Evolutionary conservation across 2,797 vertebrate genomes (phyloP).

Genomic region (Sebastes miniatus): DNA sequence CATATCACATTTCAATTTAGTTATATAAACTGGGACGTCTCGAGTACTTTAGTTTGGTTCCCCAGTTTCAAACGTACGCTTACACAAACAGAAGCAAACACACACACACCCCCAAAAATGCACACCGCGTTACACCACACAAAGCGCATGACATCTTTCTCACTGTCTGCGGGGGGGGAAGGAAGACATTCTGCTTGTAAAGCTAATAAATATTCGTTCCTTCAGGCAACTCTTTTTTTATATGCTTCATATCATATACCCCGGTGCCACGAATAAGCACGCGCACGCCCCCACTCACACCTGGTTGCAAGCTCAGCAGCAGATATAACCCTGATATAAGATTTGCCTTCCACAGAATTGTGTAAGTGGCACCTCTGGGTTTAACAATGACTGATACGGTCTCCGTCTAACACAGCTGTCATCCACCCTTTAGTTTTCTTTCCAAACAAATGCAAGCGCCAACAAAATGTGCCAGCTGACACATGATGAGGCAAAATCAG

Average conservation of each 20-base stretch:
- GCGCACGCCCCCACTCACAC: slow-evolving; percentile 4
- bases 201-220: slow-evolving; percentile 69
- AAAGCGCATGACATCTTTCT: slow-evolving; percentile 38
- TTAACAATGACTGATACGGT: slow-evolving; percentile 48
- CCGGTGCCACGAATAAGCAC: slow-evolving; percentile 32
- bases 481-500: slow-evolving; percentile 5
- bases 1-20: slow-evolving; percentile 66
- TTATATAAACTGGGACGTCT: slow-evolving; percentile 59
- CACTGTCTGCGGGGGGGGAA: slow-evolving; percentile 31
- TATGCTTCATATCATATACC: slow-evolving; percentile 55
- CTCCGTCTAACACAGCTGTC: slow-evolving; percentile 44
- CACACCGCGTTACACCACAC: slow-evolving; percentile 6
- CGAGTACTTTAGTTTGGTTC: slow-evolving; percentile 29
- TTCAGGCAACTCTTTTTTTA: slow-evolving; percentile 59
- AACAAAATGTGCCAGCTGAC: slow-evolving; percentile 17
- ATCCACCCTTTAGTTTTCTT: slow-evolving; percentile 26
- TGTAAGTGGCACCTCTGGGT: slow-evolving; percentile 43
- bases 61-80: slow-evolving; percentile 9
- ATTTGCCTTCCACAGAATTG: slow-evolving; percentile 43
- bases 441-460: slow-evolving; percentile 15
- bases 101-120: background rate
- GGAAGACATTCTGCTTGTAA: slow-evolving; percentile 56
- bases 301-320: slow-evolving; percentile 62
- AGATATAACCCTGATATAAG: slow-evolving; percentile 57
- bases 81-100: slow-evolving; percentile 13